phyloP scores from a whole-genome alignment of 53 echinoderm and acorn worm species.

The Echinometra lucunter region DNA sequence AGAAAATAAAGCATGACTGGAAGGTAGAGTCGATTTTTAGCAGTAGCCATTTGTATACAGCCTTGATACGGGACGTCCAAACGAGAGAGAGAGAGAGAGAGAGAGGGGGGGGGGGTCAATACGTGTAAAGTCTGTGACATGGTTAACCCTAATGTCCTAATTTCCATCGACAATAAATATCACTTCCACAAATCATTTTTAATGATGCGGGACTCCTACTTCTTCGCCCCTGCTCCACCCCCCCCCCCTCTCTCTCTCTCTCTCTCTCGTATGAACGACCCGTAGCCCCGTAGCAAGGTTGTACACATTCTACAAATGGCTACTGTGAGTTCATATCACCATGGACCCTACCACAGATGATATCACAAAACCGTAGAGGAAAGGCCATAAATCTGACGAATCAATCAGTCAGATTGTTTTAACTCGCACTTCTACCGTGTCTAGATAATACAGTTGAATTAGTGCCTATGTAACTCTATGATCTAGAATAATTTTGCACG shows the following conservation, averaged over 20 bases:
- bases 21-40: too few relatives aligned
- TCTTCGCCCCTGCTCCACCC: not conserved
- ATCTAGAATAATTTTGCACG: too few relatives aligned
- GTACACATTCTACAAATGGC: too few relatives aligned
- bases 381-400: not conserved
- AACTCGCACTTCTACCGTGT: too few relatives aligned
- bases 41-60: too few relatives aligned
- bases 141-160: too few relatives aligned
- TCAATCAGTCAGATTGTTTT: too few relatives aligned
- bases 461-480: too few relatives aligned
- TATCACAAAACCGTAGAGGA: not conserved
- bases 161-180: conserved; percentile 9
- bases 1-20: not conserved
- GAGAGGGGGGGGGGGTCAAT: not conserved
- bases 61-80: too few relatives aligned
- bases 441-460: too few relatives aligned
- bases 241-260: not conserved
- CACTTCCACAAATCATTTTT: conserved; percentile 38
- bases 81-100: not conserved
- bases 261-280: not conserved
- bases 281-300: not conserved
- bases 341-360: too few relatives aligned
- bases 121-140: not conserved
- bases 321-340: too few relatives aligned
- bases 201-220: not conserved